These are phyloP conservation scores for Carcina quercana DNA, from an alignment of 2,888 invertebrate species.

Conservation along the genomic window DNA sequence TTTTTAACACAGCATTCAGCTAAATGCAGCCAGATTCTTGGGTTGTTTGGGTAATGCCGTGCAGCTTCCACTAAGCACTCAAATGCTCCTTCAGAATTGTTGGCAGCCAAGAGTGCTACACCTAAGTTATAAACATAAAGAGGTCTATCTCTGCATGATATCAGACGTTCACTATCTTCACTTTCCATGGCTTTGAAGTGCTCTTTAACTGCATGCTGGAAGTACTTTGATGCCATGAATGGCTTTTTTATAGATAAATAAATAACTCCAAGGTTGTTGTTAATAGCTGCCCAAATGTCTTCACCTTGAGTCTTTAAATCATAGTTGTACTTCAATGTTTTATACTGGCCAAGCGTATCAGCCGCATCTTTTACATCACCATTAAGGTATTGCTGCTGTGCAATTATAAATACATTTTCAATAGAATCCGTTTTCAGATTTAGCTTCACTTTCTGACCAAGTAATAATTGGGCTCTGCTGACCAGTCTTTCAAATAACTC, in stretches of 20 bases:
- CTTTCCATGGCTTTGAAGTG: constrained; percentile 70
- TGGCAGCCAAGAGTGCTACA: constrained; percentile 86
- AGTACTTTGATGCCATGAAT: constrained; percentile 85
- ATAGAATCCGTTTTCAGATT: constrained; percentile 52
- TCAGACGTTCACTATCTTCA: constrained; percentile 54
- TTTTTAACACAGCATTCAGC: constrained; percentile 93
- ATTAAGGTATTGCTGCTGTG: constrained; percentile 58
- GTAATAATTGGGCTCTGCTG: constrained; percentile 51
- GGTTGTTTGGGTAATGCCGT: constrained; percentile 89
- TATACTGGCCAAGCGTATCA: constrained; percentile 50
- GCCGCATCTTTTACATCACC: constrained; percentile 60
- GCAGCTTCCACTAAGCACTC: constrained; percentile 92
- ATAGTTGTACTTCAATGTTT: constrained; percentile 49
- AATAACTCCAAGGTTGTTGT: constrained; percentile 88
- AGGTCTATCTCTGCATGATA: constrained; percentile 66
- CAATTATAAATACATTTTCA: constrained; percentile 61
- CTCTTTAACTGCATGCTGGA: constrained; percentile 85
- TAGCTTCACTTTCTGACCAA: constrained; percentile 42
- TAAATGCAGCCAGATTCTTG: constrained; percentile 92
- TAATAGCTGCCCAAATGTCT: constrained; percentile 73
- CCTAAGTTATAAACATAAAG: constrained; percentile 89
- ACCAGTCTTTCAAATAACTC: constrained; percentile 54
- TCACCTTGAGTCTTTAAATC: constrained; percentile 58
- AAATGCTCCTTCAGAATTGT: constrained; percentile 89
- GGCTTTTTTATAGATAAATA: constrained; percentile 88